Evolutionary conservation across 2,888 invertebrate genomes (phyloP).

Genomic region (Meloe dianella): DNA sequence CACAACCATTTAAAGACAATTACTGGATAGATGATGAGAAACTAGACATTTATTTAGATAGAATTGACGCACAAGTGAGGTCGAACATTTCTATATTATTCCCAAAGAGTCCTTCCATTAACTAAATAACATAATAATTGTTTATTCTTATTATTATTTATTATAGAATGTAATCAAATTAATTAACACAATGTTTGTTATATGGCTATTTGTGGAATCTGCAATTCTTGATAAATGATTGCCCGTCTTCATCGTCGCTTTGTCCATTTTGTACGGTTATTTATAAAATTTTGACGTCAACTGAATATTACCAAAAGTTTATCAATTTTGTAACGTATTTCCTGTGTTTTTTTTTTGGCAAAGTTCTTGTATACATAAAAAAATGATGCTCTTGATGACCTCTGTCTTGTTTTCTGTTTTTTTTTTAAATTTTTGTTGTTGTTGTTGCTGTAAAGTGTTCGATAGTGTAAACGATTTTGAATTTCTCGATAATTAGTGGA

Average conservation of each 20-base stretch:
- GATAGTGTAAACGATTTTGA: neutral
- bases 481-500: neutral
- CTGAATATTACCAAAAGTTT: neutral
- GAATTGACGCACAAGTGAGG: neutral
- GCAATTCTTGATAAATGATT: neutral
- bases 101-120: neutral
- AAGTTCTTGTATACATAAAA: neutral
- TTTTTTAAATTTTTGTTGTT: too few relatives aligned
- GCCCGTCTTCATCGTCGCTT: too few relatives aligned
- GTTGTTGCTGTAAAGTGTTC: neutral
- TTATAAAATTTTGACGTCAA: slow-evolving; percentile 8
- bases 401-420: too few relatives aligned
- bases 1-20: slow-evolving; percentile 4
- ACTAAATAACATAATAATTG: neutral
- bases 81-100: neutral
- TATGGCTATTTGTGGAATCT: neutral
- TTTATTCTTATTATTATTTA: neutral
- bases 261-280: neutral
- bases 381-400: neutral
- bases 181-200: slow-evolving; percentile 3
- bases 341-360: neutral
- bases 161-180: neutral
- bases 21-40: neutral
- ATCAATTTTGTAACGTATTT: neutral
- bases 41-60: neutral